A percentile compares a stretch with the other conserved stretches of the same genome.
Conservation (phyloP, 2,113 vertebrate genomes). For the cat (Felis catus) region DNA sequence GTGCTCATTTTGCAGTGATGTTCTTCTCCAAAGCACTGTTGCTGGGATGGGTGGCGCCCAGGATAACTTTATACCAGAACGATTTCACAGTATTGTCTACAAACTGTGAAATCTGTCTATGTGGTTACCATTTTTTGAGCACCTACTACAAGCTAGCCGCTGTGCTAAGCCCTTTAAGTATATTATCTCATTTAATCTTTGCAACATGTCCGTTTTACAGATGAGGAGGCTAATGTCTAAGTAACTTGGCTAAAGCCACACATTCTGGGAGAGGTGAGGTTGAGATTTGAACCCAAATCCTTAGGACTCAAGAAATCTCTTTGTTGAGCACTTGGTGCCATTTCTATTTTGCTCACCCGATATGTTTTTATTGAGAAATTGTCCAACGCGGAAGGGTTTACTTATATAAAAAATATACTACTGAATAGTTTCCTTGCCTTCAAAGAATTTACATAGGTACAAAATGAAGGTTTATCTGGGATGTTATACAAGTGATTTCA, state of each 20-base stretch:
- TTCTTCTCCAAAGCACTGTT: neutral
- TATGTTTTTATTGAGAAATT: constrained; percentile 12
- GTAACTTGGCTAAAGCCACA: neutral
- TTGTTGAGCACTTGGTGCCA: neutral
- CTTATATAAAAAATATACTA: neutral
- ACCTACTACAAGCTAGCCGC: neutral
- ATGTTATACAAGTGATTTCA: neutral
- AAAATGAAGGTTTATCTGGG: neutral
- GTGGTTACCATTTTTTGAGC: neutral
- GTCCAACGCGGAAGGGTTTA: neutral
- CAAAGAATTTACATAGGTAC: neutral
- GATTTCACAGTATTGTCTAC: neutral
- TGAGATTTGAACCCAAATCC: neutral
- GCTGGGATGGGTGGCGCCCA: neutral
- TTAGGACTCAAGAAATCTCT: neutral
- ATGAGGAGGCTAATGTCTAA: neutral
- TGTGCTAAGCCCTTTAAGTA: neutral
- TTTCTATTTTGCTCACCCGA: neutral
- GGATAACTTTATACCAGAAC: neutral
- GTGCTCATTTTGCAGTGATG: neutral
- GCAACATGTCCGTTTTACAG: neutral
- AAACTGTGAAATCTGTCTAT: neutral
- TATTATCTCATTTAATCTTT: constrained; percentile 10
- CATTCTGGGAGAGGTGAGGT: neutral
- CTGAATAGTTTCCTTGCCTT: neutral